A percentile compares a stretch with the other conserved stretches of the same genome.
These are phyloP conservation scores for Cephalopholis sonnerati DNA, from an alignment of 2,113 vertebrate genomes.

Conservation along the genomic window DNA sequence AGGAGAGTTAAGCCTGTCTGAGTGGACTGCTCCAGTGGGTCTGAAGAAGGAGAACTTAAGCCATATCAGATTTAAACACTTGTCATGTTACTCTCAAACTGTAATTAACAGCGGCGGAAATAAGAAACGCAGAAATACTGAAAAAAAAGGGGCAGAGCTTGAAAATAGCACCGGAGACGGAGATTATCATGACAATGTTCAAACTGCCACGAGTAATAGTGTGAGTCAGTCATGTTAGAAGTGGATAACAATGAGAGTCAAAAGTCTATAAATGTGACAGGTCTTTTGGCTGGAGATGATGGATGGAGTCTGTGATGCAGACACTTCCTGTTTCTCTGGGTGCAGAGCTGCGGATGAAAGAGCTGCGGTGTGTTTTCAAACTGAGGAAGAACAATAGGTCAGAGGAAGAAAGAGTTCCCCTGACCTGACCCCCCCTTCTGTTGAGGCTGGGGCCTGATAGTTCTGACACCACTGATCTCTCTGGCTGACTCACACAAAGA, in stretches of 20 bases:
- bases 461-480: constrained; percentile 79
- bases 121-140: not conserved
- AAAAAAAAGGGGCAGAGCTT: not conserved
- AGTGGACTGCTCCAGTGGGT: constrained; percentile 37
- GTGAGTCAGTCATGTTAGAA: constrained; percentile 58
- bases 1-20: constrained; percentile 70
- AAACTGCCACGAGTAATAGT: constrained; percentile 46
- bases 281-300: constrained; percentile 79
- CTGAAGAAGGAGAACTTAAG: constrained; percentile 40
- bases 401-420: constrained; percentile 83
- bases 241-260: constrained; percentile 75
- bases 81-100: constrained; percentile 16
- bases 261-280: constrained; percentile 79
- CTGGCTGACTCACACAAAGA: constrained; percentile 72
- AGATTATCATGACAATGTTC: constrained; percentile 43
- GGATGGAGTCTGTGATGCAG: constrained; percentile 82
- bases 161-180: not conserved
- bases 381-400: constrained; percentile 83
- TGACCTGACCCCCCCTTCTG: constrained; percentile 75
- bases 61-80: constrained; percentile 48
- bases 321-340: constrained; percentile 82
- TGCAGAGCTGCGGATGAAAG: constrained; percentile 80
- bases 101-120: constrained; percentile 4
- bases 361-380: constrained; percentile 78
- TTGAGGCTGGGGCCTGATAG: constrained; percentile 67